A percentile compares a stretch with the other conserved stretches of the same genome.
phyloP scores from a whole-genome alignment of 2,888 invertebrate species.

The Atrina japonica region DNA sequence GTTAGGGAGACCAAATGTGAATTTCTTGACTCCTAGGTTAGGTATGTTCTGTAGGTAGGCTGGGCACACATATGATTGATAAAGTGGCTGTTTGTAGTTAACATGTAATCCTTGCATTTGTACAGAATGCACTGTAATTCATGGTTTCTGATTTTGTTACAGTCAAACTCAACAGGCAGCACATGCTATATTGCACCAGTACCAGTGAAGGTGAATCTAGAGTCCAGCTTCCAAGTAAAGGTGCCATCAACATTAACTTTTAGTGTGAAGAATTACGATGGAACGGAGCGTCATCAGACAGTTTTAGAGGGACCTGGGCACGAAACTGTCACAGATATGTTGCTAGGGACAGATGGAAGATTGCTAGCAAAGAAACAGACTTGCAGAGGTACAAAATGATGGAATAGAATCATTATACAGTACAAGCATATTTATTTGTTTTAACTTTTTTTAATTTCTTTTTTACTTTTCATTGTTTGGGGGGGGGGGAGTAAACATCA shows the following conservation, averaged over 20 bases:
- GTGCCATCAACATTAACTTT: constrained; percentile 68
- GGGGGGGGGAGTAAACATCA: neutral
- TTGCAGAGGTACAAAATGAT: constrained; percentile 47
- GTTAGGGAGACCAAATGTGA: no score
- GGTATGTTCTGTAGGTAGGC: no score
- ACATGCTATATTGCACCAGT: constrained; percentile 62
- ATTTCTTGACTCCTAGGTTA: no score
- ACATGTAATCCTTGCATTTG: no score
- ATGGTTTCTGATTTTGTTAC: constrained; percentile 13
- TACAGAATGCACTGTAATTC: no score
- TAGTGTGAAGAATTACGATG: constrained; percentile 77
- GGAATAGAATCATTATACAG: no score
- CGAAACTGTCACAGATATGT: constrained; percentile 69
- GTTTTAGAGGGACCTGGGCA: constrained; percentile 66
- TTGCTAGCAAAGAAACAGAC: constrained; percentile 49
- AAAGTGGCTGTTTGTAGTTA: no score
- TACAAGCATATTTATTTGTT: no score
- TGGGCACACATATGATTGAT: no score
- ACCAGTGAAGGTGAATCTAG: constrained; percentile 72
- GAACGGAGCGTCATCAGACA: constrained; percentile 73
- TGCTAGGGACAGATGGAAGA: constrained; percentile 60
- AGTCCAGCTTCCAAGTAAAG: constrained; percentile 73
- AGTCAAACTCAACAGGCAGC: constrained; percentile 47
- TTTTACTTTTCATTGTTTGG: no score
- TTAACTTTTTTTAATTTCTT: no score